Evolutionary conservation across 2,797 vertebrate species (phyloP), one percentile per base, ranked within the genome.

Genomic region (Chrosomus eos): DNA sequence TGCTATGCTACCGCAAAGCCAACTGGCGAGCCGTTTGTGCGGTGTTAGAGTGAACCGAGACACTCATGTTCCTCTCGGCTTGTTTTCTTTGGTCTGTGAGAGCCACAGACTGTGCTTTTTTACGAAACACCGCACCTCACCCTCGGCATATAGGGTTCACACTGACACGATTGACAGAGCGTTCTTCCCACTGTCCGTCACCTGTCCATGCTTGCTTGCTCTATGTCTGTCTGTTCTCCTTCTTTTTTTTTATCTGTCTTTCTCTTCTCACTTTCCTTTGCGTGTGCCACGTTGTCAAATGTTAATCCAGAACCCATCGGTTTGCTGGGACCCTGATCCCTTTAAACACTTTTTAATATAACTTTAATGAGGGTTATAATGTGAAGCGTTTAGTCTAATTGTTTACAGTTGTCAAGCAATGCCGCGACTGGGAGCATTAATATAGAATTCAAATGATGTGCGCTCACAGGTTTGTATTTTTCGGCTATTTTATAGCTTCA

Each of bases 251-350:
- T 85, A 31, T 87, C 67, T 38, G 71, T 77, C 64, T 71, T 75
- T 87, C 74, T 72, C 43, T 66, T 64, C 79, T 86, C 72, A 55
- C 80, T 86, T 86, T 88, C 53, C 80, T 40, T 40, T 43, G 21
- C 48, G 55, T 55, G 45, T 55, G 76, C 87, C 84, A 73, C 70
- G 68, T 75, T 80, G 75, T 89, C 76, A 83, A 75, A 89, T 87
- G 78, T 85, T 87, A 86, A 87, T 90, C 82, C 86, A 71, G 36
- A 36, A 33, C 40, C 43, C 43, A 70, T 85, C 45, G 45, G 74
- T 88, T 89, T 88, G 64, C 83, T 82, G 74, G 76, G 67, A 81
- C 74, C 68, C 36, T 80, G 71, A 83, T 85, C 53, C 80, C 70
- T 33, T 81, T 23, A 60, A 77, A 60, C 53, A 3, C 8, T 40